A percentile compares a stretch with the other conserved stretches of the same genome.
Evolutionary conservation across 2,888 invertebrate species (phyloP).

Genomic region (Capitulum mitella): DNA sequence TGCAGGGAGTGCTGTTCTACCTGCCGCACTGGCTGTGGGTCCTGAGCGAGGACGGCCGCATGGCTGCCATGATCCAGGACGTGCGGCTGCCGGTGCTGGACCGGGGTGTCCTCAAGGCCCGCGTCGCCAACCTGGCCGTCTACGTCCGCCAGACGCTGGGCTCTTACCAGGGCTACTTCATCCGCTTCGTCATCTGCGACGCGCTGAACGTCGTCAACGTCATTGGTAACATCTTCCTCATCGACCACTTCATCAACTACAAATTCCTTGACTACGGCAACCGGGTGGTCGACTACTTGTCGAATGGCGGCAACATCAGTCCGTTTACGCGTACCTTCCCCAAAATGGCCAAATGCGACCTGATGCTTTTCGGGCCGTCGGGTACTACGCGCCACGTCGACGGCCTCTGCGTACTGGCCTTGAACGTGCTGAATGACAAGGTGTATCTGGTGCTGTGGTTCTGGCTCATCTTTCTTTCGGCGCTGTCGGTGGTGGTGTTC

Average conservation of each 20-base stretch:
- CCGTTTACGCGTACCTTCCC: neutral
- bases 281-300: neutral
- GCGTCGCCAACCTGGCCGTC: neutral
- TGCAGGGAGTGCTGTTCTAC: constrained; percentile 14
- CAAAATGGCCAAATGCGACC: neutral
- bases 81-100: constrained; percentile 11
- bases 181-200: constrained; percentile 10
- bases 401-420: neutral
- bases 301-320: neutral
- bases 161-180: neutral
- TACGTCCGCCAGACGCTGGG: neutral
- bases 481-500: neutral
- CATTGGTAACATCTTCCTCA: neutral
- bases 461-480: constrained; percentile 2
- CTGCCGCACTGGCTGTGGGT: constrained; percentile 11
- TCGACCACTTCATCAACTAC: neutral
- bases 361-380: neutral
- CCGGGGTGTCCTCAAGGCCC: neutral
- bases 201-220: constrained; percentile 9
- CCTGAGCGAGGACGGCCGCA: neutral
- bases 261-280: neutral
- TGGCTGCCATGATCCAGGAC: constrained; percentile 9
- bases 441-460: constrained; percentile 17
- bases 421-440: constrained; percentile 9
- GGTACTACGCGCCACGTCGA: neutral